phyloP scores from a whole-genome alignment of 1,140 invertebrate genomes.

The Nymphalis io region DNA sequence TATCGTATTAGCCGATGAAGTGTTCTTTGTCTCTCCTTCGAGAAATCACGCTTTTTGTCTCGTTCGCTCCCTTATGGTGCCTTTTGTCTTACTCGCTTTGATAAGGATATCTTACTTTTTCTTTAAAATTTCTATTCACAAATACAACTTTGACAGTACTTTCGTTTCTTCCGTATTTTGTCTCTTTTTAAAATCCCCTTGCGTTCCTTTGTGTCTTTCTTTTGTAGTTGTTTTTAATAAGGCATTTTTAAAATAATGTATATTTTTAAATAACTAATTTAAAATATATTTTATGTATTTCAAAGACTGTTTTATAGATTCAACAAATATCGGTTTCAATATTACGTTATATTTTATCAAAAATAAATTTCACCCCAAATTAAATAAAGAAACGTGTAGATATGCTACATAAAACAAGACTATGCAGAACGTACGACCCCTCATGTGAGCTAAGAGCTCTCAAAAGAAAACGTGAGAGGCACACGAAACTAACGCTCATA shows the following conservation, averaged over 20 bases:
- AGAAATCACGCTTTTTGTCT: slow-evolving; percentile 30
- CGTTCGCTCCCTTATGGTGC: slow-evolving; percentile 12
- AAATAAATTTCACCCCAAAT: not conserved
- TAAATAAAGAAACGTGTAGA: slow-evolving; percentile 8
- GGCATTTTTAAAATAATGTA: not conserved
- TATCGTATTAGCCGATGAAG: slow-evolving; percentile 58
- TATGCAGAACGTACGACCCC: slow-evolving; percentile 12
- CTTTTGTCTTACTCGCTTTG: slow-evolving; percentile 19
- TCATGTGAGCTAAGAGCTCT: slow-evolving; percentile 22
- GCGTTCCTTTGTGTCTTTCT: not conserved
- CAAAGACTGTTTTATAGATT: too few relatives aligned
- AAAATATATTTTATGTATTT: too few relatives aligned
- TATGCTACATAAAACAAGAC: slow-evolving; percentile 10
- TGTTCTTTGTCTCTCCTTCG: slow-evolving; percentile 36
- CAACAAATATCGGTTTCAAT: not conserved
- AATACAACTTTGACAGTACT: slow-evolving; percentile 1
- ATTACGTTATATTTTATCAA: not conserved
- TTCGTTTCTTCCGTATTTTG: not conserved
- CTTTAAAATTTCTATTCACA: slow-evolving; percentile 16
- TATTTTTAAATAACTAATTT: too few relatives aligned
- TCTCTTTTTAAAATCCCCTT: slow-evolving; percentile 1
- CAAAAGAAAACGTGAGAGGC: slow-evolving; percentile 20
- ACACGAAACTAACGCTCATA: slow-evolving; percentile 16
- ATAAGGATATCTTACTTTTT: slow-evolving; percentile 13
- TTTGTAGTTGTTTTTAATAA: not conserved